Conservation (phyloP, 2,888 invertebrate species). For the Pherbina coryleti region DNA sequence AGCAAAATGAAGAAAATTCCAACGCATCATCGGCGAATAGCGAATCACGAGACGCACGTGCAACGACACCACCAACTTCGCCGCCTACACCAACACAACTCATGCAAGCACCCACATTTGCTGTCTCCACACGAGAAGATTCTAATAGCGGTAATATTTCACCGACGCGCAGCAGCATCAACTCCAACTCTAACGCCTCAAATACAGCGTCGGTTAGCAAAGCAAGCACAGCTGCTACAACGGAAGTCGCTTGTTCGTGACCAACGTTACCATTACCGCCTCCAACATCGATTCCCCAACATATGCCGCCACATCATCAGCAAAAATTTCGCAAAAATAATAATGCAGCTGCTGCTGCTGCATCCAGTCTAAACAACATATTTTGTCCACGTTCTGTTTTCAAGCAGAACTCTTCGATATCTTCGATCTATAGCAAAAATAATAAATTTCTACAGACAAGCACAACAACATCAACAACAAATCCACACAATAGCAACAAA, state of each 20-base stretch:
- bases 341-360: slow-evolving; percentile 66
- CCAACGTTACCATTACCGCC: slow-evolving; percentile 49
- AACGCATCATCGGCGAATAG: slow-evolving; percentile 61
- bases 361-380: slow-evolving; percentile 66
- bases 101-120: slow-evolving; percentile 27
- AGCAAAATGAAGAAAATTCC: slow-evolving; percentile 65
- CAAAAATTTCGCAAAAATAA: slow-evolving; percentile 67
- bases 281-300: slow-evolving; percentile 30
- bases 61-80: slow-evolving; percentile 60
- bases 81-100: slow-evolving; percentile 53
- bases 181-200: slow-evolving; percentile 41
- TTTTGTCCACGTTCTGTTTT: slow-evolving; percentile 60
- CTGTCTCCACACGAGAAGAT: slow-evolving; percentile 39
- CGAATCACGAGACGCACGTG: slow-evolving; percentile 50
- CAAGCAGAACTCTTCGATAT: slow-evolving; percentile 39
- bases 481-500: slow-evolving; percentile 47
- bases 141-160: slow-evolving; percentile 35
- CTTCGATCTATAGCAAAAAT: slow-evolving; percentile 33
- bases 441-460: slow-evolving; percentile 31
- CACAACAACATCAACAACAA: slow-evolving; percentile 42
- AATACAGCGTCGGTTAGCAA: slow-evolving; percentile 47
- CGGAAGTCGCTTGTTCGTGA: slow-evolving; percentile 70
- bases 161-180: slow-evolving; percentile 42
- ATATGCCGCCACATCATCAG: slow-evolving; percentile 41
- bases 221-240: slow-evolving; percentile 52